Evolutionary conservation across 2,797 vertebrate genomes (phyloP), one percentile per base, ranked within the genome.

Genomic region (Steatocranus sp.): DNA sequence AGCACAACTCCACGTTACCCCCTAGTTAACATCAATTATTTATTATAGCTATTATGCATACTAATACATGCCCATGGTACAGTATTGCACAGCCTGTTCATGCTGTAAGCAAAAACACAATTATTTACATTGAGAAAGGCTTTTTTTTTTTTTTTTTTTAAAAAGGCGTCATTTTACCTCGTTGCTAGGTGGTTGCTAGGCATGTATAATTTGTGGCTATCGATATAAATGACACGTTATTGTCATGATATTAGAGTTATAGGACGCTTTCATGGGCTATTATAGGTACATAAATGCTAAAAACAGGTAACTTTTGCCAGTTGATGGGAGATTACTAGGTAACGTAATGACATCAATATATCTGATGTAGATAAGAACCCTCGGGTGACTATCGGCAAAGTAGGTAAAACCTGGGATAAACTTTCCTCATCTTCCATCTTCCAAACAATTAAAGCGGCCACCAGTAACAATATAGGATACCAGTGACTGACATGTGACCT

Each of bases 41-140:
- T 34, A 23, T 27, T 83, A 18, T 73, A 11, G 20, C 46, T 15
- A 41, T 61, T 50, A 63, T 54, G 25, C 25, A 30, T 25, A 23
- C 34, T 8, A 23, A 14, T 63, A 38, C 58, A 63, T 61, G 10
- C 2, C 10, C 56, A 61, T n/a, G 2, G 17, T 12, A 20, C 36
- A n/a, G 18, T 38, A 36, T 36, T 63, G 58, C 38, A 3, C 0
- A 0, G 14, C 14, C 8, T 68, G 25, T 18, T 43, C 1, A 43
- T 7, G 4, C 5, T 23, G 50, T 20, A 23, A 20, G n/a, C 15
- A 70, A 17, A 70, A 7, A 10, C 8, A 43, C 23, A 43, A 43
- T 46, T 11, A 27, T 0, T 27, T 20, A 68, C 0, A 38, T 36
- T 36, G 6, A 20, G 18, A 5, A 5, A n/a, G 0, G 6, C 18